Conservation (phyloP, 1,140 invertebrate species). For the Drosophila tropicalis region DNA sequence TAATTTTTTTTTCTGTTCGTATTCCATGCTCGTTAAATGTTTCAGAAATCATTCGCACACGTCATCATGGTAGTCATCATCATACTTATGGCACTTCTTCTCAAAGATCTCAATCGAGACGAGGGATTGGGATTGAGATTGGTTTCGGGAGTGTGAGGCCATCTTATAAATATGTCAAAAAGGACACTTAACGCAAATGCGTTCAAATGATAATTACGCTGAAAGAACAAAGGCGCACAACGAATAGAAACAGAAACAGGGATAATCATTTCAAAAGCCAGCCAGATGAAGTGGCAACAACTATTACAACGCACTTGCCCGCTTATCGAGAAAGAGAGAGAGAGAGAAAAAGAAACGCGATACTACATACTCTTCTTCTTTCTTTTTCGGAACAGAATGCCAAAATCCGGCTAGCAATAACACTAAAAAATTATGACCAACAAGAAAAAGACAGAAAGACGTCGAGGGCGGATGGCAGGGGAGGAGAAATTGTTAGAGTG, state of each 20-base stretch:
- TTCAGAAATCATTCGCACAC: slow-evolving; percentile 5
- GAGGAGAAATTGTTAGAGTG: slow-evolving; percentile 32
- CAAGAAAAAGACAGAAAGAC: not conserved
- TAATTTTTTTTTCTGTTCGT: not conserved
- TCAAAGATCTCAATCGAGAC: slow-evolving; percentile 48
- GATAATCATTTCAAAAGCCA: slow-evolving; percentile 23
- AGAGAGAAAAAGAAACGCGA: slow-evolving; percentile 29
- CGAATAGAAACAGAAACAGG: slow-evolving; percentile 25
- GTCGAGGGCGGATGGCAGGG: not conserved
- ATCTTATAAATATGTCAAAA: slow-evolving; percentile 81
- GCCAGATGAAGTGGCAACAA: slow-evolving; percentile 77
- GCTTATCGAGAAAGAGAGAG: slow-evolving; percentile 50
- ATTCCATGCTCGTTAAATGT: not conserved
- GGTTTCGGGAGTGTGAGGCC: slow-evolving; percentile 12
- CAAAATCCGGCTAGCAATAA: slow-evolving; percentile 73
- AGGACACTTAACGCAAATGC: slow-evolving; percentile 78
- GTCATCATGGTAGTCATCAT: slow-evolving; percentile 10
- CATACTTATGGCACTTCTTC: not conserved
- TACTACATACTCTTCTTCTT: not conserved
- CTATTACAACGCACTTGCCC: slow-evolving; percentile 75
- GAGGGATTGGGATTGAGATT: not conserved
- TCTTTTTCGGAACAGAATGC: slow-evolving; percentile 14
- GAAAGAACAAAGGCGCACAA: slow-evolving; percentile 41
- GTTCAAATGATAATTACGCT: slow-evolving; percentile 76
- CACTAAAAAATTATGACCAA: slow-evolving; percentile 79